phyloP scores from a whole-genome alignment of 2,113 vertebrate genomes.

The Potamarius usumacintae region DNA sequence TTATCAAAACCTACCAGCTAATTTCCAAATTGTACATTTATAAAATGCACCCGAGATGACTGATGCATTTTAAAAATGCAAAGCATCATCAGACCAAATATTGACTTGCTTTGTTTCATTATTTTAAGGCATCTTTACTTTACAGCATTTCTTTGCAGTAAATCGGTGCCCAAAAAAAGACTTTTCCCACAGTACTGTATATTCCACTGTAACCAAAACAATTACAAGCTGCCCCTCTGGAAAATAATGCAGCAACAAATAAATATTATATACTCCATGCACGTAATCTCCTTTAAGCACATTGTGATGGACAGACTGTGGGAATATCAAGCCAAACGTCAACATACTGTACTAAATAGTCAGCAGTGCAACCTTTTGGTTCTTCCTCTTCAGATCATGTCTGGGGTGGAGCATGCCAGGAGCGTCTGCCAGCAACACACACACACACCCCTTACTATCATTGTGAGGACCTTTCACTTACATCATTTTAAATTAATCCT shows the following conservation, averaged over 20 bases:
- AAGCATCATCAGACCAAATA: background rate
- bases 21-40: background rate
- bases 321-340: conserved; percentile 38
- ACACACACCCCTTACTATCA: background rate
- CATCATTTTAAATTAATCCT: no score
- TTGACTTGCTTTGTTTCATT: background rate
- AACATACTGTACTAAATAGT: conserved; percentile 39
- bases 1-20: background rate
- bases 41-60: background rate
- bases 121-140: background rate
- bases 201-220: background rate
- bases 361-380: conserved; percentile 33
- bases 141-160: background rate
- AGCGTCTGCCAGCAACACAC: conserved; percentile 28
- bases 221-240: background rate
- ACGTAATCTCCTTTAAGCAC: conserved; percentile 19
- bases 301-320: conserved; percentile 16
- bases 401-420: conserved; percentile 25
- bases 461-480: no score
- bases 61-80: background rate
- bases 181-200: background rate
- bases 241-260: background rate
- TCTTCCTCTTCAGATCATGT: conserved; percentile 38
- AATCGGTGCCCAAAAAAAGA: no score
- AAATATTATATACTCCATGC: background rate